Conservation (phyloP, 2,113 vertebrate genomes). For the Pelvicachromis taeniatus region DNA sequence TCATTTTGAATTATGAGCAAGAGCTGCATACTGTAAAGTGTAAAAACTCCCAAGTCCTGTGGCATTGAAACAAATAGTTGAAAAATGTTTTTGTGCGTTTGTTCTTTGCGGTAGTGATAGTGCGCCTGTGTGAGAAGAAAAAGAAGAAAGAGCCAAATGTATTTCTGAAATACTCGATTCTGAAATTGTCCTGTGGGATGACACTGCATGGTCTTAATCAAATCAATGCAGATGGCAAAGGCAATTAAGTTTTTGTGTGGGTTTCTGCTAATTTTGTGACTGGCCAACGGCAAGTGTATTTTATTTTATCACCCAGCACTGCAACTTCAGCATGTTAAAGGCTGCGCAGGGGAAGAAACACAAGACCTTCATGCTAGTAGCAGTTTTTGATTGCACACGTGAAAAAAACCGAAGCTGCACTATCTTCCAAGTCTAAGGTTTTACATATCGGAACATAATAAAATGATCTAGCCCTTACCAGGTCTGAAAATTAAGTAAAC, state of each 20-base stretch:
- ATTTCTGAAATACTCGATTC: slow-evolving; percentile 4
- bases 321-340: not conserved
- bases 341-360: not conserved
- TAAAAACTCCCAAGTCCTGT: not conserved
- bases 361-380: not conserved
- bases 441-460: not conserved
- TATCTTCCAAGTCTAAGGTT: not conserved
- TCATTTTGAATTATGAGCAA: slow-evolving; percentile 42
- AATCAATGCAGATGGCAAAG: slow-evolving; percentile 43
- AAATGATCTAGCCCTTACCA: not conserved
- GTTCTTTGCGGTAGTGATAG: slow-evolving; percentile 4
- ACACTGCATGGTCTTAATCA: slow-evolving; percentile 21
- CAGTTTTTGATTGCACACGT: not conserved
- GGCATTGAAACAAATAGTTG: not conserved
- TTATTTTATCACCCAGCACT: not conserved
- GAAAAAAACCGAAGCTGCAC: not conserved
- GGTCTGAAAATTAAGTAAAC: not conserved
- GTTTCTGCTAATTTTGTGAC: slow-evolving; percentile 21
- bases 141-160: not conserved
- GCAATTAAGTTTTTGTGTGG: slow-evolving; percentile 30
- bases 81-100: not conserved
- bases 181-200: slow-evolving; percentile 22
- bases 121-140: not conserved
- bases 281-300: slow-evolving; percentile 25
- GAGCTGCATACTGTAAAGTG: not conserved